Conservation (phyloP, 1,140 invertebrate genomes). For the Vollenhovia emeryi region DNA sequence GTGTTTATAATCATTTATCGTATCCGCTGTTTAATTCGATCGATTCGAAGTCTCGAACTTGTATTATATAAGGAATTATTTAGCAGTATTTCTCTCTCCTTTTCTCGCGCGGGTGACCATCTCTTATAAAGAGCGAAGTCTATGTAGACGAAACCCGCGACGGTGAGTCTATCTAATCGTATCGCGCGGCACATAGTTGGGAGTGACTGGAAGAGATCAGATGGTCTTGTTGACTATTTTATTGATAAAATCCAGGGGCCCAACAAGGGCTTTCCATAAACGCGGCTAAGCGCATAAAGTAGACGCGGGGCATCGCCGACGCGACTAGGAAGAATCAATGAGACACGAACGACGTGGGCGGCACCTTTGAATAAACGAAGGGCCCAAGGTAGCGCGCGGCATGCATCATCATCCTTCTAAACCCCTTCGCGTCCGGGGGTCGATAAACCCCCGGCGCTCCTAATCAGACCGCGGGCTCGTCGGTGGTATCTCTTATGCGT, state of each 20-base stretch:
- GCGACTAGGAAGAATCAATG: slow-evolving; percentile 64
- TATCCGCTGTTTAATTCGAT: background rate
- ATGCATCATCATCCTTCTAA: slow-evolving; percentile 64
- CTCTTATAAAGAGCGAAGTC: background rate
- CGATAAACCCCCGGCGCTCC: slow-evolving; percentile 66
- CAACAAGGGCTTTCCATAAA: slow-evolving; percentile 19
- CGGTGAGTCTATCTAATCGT: slow-evolving; percentile 24
- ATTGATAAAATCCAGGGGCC: slow-evolving; percentile 23
- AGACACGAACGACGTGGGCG: slow-evolving; percentile 67
- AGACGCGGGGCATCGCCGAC: background rate
- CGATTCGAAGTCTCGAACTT: background rate
- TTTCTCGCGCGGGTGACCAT: background rate
- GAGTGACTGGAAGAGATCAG: background rate
- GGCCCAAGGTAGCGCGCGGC: slow-evolving; percentile 54
- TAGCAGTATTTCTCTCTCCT: background rate
- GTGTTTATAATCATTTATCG: background rate
- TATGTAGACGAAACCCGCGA: background rate
- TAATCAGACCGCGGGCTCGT: slow-evolving; percentile 69
- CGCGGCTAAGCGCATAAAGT: background rate
- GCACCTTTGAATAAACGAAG: slow-evolving; percentile 65
- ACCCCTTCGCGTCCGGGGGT: slow-evolving; percentile 52
- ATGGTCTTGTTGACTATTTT: slow-evolving; percentile 65
- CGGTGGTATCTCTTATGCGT: slow-evolving; percentile 56
- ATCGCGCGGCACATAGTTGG: background rate
- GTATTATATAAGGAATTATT: background rate